These are phyloP conservation scores for Sweltsa coloradensis DNA, from an alignment of 1,140 invertebrate genomes.

Conservation along the genomic window DNA sequence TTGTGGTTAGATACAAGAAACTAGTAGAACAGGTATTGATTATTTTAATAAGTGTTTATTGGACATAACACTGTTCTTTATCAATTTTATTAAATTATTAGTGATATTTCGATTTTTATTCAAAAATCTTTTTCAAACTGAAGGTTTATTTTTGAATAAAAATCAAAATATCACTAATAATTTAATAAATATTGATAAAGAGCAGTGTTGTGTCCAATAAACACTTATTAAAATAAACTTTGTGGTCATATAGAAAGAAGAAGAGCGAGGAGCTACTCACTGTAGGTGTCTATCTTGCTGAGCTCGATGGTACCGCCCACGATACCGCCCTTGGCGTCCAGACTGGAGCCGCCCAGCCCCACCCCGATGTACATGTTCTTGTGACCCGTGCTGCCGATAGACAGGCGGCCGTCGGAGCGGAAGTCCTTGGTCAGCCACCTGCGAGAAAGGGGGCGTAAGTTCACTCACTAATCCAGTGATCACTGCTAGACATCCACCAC, in stretches of 20 bases:
- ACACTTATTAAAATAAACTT: background rate
- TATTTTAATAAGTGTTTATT: no score
- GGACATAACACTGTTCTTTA: no score
- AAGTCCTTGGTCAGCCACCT: conserved; percentile 87
- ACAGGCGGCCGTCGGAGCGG: conserved; percentile 76
- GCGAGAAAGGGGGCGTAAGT: conserved; percentile 20
- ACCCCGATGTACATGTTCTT: conserved; percentile 86
- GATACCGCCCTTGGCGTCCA: conserved; percentile 92
- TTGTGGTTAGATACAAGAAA: no score
- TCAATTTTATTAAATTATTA: background rate
- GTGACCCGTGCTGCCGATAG: conserved; percentile 87
- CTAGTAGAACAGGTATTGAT: no score
- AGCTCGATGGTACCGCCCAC: conserved; percentile 90
- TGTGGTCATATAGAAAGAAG: no score
- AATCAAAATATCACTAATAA: background rate
- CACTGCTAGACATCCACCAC: background rate
- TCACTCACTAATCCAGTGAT: conserved; percentile 23
- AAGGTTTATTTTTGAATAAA: background rate
- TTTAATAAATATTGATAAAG: background rate
- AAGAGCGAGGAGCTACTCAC: conserved; percentile 40
- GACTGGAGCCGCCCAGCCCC: conserved; percentile 74
- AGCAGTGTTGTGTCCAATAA: background rate
- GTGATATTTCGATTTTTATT: background rate
- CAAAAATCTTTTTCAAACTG: background rate
- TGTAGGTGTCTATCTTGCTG: conserved; percentile 74